Base-by-base conservation (phyloP, 2,797 vertebrate species). In the Pipistrellus pygmaeus region DNA sequence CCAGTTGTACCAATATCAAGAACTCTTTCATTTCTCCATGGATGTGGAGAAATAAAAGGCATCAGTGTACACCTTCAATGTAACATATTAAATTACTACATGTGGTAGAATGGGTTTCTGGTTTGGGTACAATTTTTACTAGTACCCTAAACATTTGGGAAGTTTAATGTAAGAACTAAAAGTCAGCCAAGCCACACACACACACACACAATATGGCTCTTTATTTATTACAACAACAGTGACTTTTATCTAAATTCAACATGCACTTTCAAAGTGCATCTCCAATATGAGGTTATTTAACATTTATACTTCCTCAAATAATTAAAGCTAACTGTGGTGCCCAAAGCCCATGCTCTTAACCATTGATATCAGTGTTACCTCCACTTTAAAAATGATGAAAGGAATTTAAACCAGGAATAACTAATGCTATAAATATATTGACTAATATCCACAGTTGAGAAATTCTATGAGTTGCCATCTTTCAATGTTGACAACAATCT, bases 91-190 rank as follows among this genome's bases (percentile, higher is more conserved):
- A 72, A 18, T 35, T 35, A 84, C 51, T 55, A 30, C 23, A 69
- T 77, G 9, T 18, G 38, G 46, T 27, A 69, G 0, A 9, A 6
- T 46, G 64, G 17, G n/a, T 95, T 77, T 88, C 46, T 93, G 13
- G 12, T 92, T 91, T 91, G 71, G 10, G 30, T 20, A 87, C 11
- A 38, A 71, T 53, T 85, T 93, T 93, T 85, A 91, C 73, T 7
- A 78, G 12, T n/a, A 55, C 15, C 7, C 0, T 77, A 11, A 85
- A 27, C 20, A 85, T 64, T 60, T 27, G 27, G 9, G 9, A 66
- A 93, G 21, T 35, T 83, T 90, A 85, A 85, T 38, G 5, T 21
- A 81, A 75, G 6, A 80, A 1, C 30, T 62, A 66, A 44, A 72
- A 72, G 13, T 13, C 44, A 92, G 4, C 18, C 4, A 55, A 87